These are phyloP conservation scores for Pangasius macronema DNA, from an alignment of 2,797 vertebrate species.

Conservation along the genomic window DNA sequence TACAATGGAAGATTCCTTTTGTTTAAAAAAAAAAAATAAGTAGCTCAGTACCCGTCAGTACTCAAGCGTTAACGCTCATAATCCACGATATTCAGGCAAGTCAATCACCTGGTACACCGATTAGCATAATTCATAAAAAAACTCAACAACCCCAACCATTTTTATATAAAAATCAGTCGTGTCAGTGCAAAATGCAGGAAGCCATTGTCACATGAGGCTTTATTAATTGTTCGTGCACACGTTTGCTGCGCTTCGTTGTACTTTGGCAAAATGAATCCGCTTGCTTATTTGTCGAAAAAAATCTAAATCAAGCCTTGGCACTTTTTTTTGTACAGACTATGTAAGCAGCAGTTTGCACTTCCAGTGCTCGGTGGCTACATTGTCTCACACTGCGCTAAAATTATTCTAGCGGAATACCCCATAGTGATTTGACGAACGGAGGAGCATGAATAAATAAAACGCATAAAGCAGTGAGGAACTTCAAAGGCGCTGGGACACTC, in stretches of 20 bases:
- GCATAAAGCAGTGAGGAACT: constrained; percentile 74
- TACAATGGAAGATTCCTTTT: background rate
- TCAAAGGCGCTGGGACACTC: constrained; percentile 77
- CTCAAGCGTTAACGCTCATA: background rate
- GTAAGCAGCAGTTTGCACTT: constrained; percentile 62
- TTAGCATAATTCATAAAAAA: background rate
- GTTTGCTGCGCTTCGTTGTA: background rate
- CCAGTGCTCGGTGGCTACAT: constrained; percentile 63
- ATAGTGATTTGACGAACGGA: constrained; percentile 69
- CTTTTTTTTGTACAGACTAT: constrained; percentile 47
- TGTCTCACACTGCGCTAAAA: constrained; percentile 73
- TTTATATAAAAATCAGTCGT: background rate
- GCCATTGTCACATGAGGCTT: constrained; percentile 22
- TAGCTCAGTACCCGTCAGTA: background rate
- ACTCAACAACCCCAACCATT: background rate
- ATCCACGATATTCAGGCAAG: background rate
- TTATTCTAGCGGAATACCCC: constrained; percentile 70
- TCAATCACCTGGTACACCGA: background rate
- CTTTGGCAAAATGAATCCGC: background rate
- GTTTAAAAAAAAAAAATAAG: background rate
- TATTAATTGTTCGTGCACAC: constrained; percentile 45
- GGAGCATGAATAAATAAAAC: constrained; percentile 77
- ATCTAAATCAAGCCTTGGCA: background rate
- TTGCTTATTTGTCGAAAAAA: constrained; percentile 24
- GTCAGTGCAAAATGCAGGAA: background rate